These are phyloP conservation scores for Ladona fulva DNA, from an alignment of 1,140 invertebrate genomes.

Conservation along the genomic window DNA sequence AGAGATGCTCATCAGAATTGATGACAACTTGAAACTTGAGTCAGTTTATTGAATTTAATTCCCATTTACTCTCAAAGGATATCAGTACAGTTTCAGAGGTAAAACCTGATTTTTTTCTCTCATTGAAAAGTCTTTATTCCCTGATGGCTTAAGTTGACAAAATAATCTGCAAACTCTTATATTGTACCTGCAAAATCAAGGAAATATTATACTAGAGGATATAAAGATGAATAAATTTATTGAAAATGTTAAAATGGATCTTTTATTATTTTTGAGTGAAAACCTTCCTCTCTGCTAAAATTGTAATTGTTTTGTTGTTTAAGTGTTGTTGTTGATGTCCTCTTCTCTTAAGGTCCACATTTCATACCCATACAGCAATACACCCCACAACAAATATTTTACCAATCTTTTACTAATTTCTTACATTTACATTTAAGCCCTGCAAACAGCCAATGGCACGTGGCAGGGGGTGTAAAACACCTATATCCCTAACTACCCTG, in stretches of 20 bases:
- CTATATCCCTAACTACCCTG: too few species aligned
- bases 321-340: too few species aligned
- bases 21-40: not conserved
- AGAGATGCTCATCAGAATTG: too few species aligned
- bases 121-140: not conserved
- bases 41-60: not conserved
- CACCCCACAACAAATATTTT: too few species aligned
- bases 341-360: too few species aligned
- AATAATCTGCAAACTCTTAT: not conserved
- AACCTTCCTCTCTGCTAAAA: too few species aligned
- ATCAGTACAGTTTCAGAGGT: not conserved
- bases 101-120: not conserved
- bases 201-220: not conserved
- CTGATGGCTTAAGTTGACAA: not conserved
- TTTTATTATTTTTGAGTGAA: not conserved
- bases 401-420: too few species aligned
- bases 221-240: slow-evolving; percentile 6
- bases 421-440: too few species aligned
- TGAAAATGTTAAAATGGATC: not conserved
- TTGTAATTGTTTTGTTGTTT: too few species aligned
- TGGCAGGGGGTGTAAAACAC: too few species aligned
- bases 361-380: too few species aligned
- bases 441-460: too few species aligned
- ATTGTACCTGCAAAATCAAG: not conserved
- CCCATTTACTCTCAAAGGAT: not conserved